Conservation (phyloP, 2,888 invertebrate species). For the Noctua janthe region DNA sequence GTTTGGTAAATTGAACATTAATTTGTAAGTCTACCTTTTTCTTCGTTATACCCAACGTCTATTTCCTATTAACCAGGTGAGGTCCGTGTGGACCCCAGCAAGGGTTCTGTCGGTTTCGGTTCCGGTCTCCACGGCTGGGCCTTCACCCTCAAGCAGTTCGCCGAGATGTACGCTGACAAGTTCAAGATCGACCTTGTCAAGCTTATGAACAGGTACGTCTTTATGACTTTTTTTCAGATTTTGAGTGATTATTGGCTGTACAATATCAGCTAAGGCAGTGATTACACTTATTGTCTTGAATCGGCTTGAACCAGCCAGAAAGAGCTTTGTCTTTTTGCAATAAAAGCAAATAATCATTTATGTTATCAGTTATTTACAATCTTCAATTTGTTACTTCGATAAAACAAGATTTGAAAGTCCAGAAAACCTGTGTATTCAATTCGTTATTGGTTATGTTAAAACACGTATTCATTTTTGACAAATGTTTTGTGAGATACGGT, state of each 20-base stretch:
- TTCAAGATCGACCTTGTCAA: constrained; percentile 99
- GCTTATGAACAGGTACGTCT: constrained; percentile 95
- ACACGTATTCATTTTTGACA: constrained; percentile 31
- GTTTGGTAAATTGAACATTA: constrained; percentile 2
- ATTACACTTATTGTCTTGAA: not conserved
- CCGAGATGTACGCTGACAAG: constrained; percentile 99
- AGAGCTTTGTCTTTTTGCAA: not conserved
- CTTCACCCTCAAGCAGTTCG: constrained; percentile 99
- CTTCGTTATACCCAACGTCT: constrained; percentile 21
- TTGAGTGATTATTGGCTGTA: not conserved
- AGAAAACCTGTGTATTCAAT: not conserved
- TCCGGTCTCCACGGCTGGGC: constrained; percentile 99
- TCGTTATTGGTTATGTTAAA: constrained; percentile 38
- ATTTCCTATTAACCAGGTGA: constrained; percentile 90
- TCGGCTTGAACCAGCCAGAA: not conserved
- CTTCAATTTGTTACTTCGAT: not conserved
- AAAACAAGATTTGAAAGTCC: not conserved
- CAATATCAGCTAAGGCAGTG: not conserved
- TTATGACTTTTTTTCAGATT: not conserved
- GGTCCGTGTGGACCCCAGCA: constrained; percentile 99
- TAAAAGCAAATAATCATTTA: not conserved
- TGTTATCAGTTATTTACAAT: not conserved
- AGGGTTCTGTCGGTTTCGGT: constrained; percentile 99
- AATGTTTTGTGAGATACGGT: not conserved
- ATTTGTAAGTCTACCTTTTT: not conserved